A percentile compares a stretch with the other conserved stretches of the same genome.
phyloP scores from a whole-genome alignment of 30 jellyfish, hydroid and myxozoan genomes.

The Cassiopea xamachana region DNA sequence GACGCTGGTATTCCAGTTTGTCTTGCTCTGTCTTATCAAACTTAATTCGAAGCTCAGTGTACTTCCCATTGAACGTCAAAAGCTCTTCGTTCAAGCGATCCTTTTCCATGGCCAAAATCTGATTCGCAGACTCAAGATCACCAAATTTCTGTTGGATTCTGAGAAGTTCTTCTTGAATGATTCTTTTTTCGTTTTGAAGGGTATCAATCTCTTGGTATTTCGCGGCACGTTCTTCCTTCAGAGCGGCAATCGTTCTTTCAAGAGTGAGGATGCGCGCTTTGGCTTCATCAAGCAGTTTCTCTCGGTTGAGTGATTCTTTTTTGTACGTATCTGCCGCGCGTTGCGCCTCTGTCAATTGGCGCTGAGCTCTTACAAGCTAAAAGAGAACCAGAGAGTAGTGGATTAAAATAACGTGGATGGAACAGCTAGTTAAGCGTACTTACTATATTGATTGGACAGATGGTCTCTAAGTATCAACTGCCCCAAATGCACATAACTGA shows the following conservation, averaged over 20 bases:
- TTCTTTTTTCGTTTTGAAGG: conserved; percentile 82
- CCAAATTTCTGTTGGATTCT: conserved; percentile 94
- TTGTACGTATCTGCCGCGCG: conserved; percentile 85
- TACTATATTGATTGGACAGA: too few relatives aligned
- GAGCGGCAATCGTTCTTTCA: conserved; percentile 80
- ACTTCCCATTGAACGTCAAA: conserved; percentile 89
- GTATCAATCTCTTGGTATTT: conserved; percentile 86
- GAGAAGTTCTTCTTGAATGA: conserved; percentile 90
- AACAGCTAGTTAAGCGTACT: too few relatives aligned
- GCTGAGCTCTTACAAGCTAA: conserved; percentile 71
- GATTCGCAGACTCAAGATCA: conserved; percentile 97
- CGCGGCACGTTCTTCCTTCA: conserved; percentile 84
- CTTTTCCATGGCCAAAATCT: conserved; percentile 88
- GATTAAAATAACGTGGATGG: background rate
- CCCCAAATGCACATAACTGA: too few relatives aligned
- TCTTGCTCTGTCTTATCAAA: conserved; percentile 94
- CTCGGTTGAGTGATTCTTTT: conserved; percentile 90
- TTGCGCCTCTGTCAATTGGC: conserved; percentile 94
- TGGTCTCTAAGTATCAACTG: too few relatives aligned
- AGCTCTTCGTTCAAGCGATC: conserved; percentile 95
- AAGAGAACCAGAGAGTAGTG: background rate
- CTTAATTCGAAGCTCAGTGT: conserved; percentile 92
- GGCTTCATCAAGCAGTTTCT: conserved; percentile 86
- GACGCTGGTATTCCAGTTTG: conserved; percentile 91
- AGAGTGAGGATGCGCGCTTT: conserved; percentile 88